These are phyloP conservation scores for Nylanderia fulva DNA, from an alignment of 1,140 invertebrate species.

Conservation along the genomic window DNA sequence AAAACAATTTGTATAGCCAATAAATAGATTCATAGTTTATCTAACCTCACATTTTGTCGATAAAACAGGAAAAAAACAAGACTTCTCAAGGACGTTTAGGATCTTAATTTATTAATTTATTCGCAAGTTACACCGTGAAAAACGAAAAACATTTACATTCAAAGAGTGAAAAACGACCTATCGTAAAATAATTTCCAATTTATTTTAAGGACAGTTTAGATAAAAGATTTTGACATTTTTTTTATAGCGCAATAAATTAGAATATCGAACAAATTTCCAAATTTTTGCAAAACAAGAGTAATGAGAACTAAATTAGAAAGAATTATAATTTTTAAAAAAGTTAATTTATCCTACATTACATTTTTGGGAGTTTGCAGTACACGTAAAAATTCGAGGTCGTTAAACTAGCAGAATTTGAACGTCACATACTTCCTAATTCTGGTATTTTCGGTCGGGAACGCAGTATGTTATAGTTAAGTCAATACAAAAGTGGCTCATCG, in stretches of 20 bases:
- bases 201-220: background rate
- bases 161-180: background rate
- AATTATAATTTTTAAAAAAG: background rate
- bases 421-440: background rate
- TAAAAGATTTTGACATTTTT: background rate
- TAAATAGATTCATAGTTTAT: no score
- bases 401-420: background rate
- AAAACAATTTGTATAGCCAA: no score
- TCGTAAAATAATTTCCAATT: background rate
- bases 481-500: background rate
- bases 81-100: no score
- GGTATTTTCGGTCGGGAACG: background rate
- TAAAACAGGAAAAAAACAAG: no score
- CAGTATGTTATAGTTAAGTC: background rate
- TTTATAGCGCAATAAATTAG: background rate
- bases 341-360: background rate
- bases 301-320: background rate
- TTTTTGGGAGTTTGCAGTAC: background rate
- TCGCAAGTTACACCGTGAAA: background rate
- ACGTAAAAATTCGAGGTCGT: background rate
- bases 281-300: background rate
- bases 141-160: no score
- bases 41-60: no score
- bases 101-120: slow-evolving; percentile 10
- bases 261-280: background rate